A percentile compares a stretch with the other conserved stretches of the same genome.
These are phyloP conservation scores for Limonius californicus DNA, from an alignment of 1,140 invertebrate species.

Conservation along the genomic window DNA sequence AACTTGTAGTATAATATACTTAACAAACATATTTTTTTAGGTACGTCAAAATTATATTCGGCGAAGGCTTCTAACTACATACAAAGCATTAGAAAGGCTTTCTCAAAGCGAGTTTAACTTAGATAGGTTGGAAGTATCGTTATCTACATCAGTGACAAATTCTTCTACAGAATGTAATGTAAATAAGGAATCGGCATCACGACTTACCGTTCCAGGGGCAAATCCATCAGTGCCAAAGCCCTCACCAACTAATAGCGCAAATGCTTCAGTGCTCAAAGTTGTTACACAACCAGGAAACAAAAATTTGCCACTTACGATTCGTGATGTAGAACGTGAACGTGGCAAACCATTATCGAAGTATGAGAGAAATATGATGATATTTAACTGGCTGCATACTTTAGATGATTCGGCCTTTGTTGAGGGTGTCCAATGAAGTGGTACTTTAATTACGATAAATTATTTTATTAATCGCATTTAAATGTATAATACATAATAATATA, in stretches of 20 bases:
- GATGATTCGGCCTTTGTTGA: slow-evolving; percentile 63
- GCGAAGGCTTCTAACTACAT: slow-evolving; percentile 71
- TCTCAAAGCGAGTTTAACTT: slow-evolving; percentile 80
- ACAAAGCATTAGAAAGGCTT: slow-evolving; percentile 73
- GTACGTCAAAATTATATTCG: slow-evolving; percentile 72
- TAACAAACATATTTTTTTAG: slow-evolving; percentile 46
- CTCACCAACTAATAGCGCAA: slow-evolving; percentile 37
- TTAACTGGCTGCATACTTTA: slow-evolving; percentile 84
- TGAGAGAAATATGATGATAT: slow-evolving; percentile 89
- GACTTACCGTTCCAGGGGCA: slow-evolving; percentile 54
- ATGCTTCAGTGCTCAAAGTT: slow-evolving; percentile 44
- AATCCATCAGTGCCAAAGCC: slow-evolving; percentile 41
- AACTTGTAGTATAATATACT: background rate
- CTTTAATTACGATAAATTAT: slow-evolving; percentile 4
- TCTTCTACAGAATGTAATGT: slow-evolving; percentile 38
- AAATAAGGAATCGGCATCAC: slow-evolving; percentile 47
- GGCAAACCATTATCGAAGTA: slow-evolving; percentile 82
- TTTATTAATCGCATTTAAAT: slow-evolving; percentile 2
- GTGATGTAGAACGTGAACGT: slow-evolving; percentile 75
- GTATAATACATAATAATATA: background rate
- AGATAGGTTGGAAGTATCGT: slow-evolving; percentile 64
- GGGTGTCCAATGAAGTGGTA: slow-evolving; percentile 47
- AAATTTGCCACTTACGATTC: slow-evolving; percentile 63
- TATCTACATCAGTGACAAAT: slow-evolving; percentile 44
- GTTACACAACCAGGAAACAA: slow-evolving; percentile 51